Conservation (phyloP, 1,140 invertebrate genomes). For the Heliothis virescens region DNA sequence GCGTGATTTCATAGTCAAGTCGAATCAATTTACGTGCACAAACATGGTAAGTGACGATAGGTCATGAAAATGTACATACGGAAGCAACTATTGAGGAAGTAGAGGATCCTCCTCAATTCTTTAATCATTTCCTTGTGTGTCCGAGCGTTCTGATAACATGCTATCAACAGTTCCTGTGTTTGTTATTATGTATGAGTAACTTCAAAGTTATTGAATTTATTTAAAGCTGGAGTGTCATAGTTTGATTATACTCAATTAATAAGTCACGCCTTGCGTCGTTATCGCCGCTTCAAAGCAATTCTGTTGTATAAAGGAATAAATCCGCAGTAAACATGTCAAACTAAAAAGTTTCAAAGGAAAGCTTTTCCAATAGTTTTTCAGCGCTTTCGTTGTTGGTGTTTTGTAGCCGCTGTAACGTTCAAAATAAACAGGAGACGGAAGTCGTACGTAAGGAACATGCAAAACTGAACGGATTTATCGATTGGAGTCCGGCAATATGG, state of each 20-base stretch:
- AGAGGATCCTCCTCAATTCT: constrained; percentile 3
- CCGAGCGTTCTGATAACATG: neutral
- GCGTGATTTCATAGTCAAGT: no score
- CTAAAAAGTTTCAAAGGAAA: constrained; percentile 1
- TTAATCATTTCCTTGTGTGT: neutral
- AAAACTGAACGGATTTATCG: constrained; percentile 82
- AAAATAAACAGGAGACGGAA: constrained; percentile 80
- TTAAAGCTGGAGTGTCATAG: neutral
- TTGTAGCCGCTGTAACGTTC: constrained; percentile 45
- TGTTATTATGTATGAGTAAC: neutral
- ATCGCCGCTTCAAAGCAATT: no score
- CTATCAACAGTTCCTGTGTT: neutral
- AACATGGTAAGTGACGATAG: neutral
- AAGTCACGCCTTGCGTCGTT: no score
- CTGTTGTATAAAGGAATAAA: neutral
- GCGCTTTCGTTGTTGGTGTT: constrained; percentile 27
- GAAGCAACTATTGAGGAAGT: constrained; percentile 11
- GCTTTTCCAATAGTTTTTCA: constrained; percentile 18
- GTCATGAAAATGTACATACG: neutral
- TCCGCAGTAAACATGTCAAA: neutral
- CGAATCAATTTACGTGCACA: neutral
- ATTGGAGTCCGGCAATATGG: constrained; percentile 80
- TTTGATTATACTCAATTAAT: no score
- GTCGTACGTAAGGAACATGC: constrained; percentile 74
- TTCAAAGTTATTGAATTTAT: no score